Evolutionary conservation across 2,888 invertebrate genomes (phyloP).

Genomic region (Eutolmus rufibarbis): DNA sequence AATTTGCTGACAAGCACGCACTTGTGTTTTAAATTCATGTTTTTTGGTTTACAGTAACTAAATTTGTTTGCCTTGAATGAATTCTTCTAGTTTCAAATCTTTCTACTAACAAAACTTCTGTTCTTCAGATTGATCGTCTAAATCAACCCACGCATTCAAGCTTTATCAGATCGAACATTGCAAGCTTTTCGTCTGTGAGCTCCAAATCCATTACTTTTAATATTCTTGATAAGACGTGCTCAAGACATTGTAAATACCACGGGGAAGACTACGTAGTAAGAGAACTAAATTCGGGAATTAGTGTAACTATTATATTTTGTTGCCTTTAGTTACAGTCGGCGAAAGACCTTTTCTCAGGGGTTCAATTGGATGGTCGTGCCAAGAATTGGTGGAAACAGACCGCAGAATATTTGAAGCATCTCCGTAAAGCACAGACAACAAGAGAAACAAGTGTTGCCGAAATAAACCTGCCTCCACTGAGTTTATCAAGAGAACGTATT

Average conservation of each 20-base stretch:
- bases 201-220: constrained; percentile 54
- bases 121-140: constrained; percentile 51
- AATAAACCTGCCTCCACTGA: background rate
- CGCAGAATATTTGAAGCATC: constrained; percentile 46
- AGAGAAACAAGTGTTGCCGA: background rate
- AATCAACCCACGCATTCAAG: constrained; percentile 57
- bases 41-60: too few relatives aligned
- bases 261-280: constrained; percentile 29
- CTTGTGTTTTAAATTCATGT: too few relatives aligned
- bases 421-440: background rate
- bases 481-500: background rate
- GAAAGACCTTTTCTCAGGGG: background rate
- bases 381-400: constrained; percentile 51
- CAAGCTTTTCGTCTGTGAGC: constrained; percentile 50
- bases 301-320: background rate
- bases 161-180: constrained; percentile 55
- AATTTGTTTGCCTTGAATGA: too few relatives aligned
- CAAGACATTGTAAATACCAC: constrained; percentile 49
- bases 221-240: constrained; percentile 53
- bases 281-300: background rate
- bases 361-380: constrained; percentile 43
- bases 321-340: background rate
- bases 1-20: background rate
- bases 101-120: background rate
- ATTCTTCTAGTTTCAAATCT: background rate